Evolutionary conservation across 1,140 invertebrate species (phyloP).

Genomic region (Apolygus lucorum): DNA sequence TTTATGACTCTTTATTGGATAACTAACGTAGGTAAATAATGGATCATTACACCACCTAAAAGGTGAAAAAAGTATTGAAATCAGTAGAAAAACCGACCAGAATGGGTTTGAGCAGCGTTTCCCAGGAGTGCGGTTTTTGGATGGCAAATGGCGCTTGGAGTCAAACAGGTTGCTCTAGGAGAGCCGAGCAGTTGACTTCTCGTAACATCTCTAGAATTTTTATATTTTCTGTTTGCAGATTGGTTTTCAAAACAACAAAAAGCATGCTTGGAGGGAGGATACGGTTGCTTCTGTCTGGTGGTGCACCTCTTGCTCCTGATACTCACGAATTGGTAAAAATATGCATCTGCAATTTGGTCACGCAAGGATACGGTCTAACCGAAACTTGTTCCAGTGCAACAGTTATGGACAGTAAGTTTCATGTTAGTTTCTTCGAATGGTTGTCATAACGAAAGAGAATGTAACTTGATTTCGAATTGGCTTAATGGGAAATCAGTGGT

Average conservation of each 20-base stretch:
- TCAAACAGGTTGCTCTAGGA: not conserved
- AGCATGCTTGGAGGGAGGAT: conserved; percentile 78
- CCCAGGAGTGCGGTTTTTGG: too few species aligned
- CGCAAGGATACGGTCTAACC: conserved; percentile 94
- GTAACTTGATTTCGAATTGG: too few species aligned
- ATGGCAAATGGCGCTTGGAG: not conserved
- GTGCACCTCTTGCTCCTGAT: conserved; percentile 90
- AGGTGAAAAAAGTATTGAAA: too few species aligned
- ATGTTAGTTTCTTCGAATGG: too few species aligned
- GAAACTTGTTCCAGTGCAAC: conserved; percentile 91
- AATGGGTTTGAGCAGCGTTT: too few species aligned
- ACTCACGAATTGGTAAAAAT: conserved; percentile 91
- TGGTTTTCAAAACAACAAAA: conserved; percentile 70
- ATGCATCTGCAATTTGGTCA: conserved; percentile 81
- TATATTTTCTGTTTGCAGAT: conserved; percentile 41
- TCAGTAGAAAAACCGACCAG: too few species aligned
- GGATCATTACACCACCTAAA: too few species aligned
- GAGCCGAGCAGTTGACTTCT: not conserved
- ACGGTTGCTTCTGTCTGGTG: conserved; percentile 79
- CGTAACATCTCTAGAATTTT: not conserved
- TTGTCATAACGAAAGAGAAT: too few species aligned
- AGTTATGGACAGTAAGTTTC: conserved; percentile 66
- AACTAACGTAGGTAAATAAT: too few species aligned
- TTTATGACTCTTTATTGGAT: too few species aligned
- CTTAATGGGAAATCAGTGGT: too few species aligned